phyloP scores from a whole-genome alignment of 2,888 invertebrate genomes.

The Taphrorychus bicolor region DNA sequence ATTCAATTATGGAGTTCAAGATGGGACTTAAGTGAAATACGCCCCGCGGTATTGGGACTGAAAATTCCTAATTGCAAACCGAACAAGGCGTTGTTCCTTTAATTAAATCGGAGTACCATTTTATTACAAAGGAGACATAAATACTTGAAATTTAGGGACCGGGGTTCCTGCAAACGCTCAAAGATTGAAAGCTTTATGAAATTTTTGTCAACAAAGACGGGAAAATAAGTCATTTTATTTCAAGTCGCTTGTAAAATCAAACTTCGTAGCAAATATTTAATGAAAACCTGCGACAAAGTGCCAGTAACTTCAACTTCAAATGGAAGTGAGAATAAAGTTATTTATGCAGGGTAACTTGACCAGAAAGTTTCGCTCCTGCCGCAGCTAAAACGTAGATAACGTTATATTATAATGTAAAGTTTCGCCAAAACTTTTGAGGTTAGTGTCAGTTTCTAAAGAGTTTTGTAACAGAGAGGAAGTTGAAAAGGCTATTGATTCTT shows the following conservation, averaged over 20 bases:
- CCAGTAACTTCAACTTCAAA: background rate
- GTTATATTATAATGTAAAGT: background rate
- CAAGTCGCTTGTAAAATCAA: background rate
- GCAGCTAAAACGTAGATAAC: background rate
- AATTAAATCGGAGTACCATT: background rate
- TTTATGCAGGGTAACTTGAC: background rate
- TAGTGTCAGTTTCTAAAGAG: background rate
- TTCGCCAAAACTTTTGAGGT: background rate
- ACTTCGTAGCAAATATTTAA: background rate
- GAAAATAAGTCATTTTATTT: background rate
- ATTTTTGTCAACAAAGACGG: background rate
- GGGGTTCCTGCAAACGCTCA: background rate
- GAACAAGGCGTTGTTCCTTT: background rate
- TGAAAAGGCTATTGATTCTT: background rate
- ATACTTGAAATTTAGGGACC: background rate
- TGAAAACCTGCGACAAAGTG: background rate
- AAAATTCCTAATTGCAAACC: background rate
- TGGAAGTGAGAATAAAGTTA: background rate
- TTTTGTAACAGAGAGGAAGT: background rate
- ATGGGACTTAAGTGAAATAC: background rate
- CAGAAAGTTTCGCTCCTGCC: background rate
- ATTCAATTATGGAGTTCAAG: background rate
- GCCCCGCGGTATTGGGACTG: background rate
- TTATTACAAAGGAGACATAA: too few species aligned
- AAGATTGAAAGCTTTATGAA: background rate